Evolutionary conservation across 2,113 vertebrate species (phyloP).

Genomic region (Nannospalax galili): DNA sequence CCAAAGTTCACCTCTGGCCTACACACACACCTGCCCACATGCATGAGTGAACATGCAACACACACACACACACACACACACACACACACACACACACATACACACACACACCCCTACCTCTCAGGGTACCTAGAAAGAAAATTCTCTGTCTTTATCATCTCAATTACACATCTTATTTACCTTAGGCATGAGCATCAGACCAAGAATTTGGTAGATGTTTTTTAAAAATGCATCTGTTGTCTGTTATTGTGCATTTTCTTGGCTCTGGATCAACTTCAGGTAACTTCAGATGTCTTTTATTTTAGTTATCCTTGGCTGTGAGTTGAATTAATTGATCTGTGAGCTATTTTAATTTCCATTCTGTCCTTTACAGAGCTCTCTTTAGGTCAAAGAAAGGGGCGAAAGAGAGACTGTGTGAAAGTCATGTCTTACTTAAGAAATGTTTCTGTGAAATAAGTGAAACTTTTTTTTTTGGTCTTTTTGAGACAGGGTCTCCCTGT

Average conservation of each 20-base stretch:
- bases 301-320: slow-evolving; percentile 53
- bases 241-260: background rate
- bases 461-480: background rate
- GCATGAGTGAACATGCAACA: background rate
- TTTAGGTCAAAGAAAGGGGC: slow-evolving; percentile 14
- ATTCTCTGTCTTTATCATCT: background rate
- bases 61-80: no score
- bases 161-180: background rate
- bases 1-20: background rate
- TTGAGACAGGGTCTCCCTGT: no score
- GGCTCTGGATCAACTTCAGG: background rate
- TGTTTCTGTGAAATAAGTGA: slow-evolving; percentile 27
- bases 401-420: background rate
- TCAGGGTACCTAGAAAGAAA: background rate
- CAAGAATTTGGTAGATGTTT: background rate
- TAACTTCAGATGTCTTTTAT: slow-evolving; percentile 47
- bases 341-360: slow-evolving; percentile 56
- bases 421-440: slow-evolving; percentile 19
- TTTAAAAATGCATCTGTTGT: background rate
- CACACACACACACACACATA: background rate
- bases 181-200: background rate
- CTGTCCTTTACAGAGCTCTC: slow-evolving; percentile 51
- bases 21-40: background rate
- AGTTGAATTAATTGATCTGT: slow-evolving; percentile 60
- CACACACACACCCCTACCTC: background rate